A percentile compares a stretch with the other conserved stretches of the same genome.
phyloP scores from a whole-genome alignment of 2,888 invertebrate species.

The Petrolisthes cinctipes region DNA sequence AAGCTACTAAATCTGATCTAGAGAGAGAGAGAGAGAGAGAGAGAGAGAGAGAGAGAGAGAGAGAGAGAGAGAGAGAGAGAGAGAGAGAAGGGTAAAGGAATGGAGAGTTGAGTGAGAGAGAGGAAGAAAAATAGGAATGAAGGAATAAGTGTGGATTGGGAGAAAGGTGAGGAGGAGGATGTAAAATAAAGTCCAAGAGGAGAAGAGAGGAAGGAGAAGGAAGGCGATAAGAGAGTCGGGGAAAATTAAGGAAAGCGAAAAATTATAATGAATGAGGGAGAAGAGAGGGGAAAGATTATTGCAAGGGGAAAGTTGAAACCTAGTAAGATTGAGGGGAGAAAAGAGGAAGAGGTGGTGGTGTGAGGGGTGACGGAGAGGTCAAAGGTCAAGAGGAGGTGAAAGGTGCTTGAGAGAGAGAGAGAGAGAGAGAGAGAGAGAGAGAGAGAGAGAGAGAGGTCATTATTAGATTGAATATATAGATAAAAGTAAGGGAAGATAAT shows the following conservation, averaged over 20 bases:
- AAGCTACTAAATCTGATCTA: too few species aligned
- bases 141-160: background rate
- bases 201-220: background rate
- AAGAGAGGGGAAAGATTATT: background rate
- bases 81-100: background rate
- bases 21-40: slow-evolving; percentile 4
- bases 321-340: background rate
- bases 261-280: background rate
- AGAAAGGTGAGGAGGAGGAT: background rate
- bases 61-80: background rate
- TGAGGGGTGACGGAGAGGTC: too few species aligned
- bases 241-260: background rate
- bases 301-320: background rate
- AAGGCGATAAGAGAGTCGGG: background rate
- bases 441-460: too few species aligned
- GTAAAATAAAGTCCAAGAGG: background rate
- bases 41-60: slow-evolving; percentile 8
- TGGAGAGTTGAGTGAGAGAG: background rate
- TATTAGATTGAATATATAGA: too few species aligned
- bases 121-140: background rate
- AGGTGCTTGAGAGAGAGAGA: too few species aligned
- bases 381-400: too few species aligned
- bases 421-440: too few species aligned
- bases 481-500: too few species aligned
- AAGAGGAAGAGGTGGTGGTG: too few species aligned